phyloP scores from a whole-genome alignment of 2,113 vertebrate species.

The Psittacula cyanocephala region DNA sequence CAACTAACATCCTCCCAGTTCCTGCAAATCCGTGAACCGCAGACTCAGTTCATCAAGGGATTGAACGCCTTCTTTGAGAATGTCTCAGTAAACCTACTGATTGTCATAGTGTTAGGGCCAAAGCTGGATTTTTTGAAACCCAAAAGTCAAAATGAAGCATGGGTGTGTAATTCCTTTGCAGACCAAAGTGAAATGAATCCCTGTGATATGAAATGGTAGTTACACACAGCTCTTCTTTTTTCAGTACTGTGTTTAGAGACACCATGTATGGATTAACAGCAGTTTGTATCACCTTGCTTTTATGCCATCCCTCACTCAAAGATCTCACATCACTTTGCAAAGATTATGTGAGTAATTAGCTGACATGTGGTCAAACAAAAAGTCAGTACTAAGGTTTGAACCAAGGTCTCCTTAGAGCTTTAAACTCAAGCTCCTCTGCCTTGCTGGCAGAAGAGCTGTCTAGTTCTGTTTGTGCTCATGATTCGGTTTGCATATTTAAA shows the following conservation, averaged over 20 bases:
- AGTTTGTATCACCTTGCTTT: not conserved
- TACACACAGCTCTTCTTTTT: not conserved
- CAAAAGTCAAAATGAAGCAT: not conserved
- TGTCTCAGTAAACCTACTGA: not conserved
- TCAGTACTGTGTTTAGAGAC: not conserved
- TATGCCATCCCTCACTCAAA: not conserved
- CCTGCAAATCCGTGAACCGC: not conserved
- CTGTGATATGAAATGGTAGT: not conserved
- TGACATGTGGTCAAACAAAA: slow-evolving; percentile 1
- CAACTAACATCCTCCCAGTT: not conserved
- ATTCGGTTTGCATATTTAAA: slow-evolving; percentile 53
- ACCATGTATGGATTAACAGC: not conserved
- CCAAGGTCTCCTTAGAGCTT: not conserved
- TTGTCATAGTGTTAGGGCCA: not conserved
- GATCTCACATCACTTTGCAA: not conserved
- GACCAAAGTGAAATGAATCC: not conserved
- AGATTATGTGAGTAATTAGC: not conserved
- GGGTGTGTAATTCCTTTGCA: not conserved
- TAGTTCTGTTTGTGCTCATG: slow-evolving; percentile 11
- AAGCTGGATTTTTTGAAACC: not conserved
- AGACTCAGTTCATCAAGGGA: not conserved
- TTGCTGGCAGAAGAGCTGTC: not conserved
- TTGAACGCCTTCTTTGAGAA: not conserved
- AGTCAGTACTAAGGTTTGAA: not conserved
- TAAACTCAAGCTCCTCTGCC: not conserved